phyloP scores from a whole-genome alignment of 37 sponge, comb jelly and placozoan species.

The Hormiphora californensis region DNA sequence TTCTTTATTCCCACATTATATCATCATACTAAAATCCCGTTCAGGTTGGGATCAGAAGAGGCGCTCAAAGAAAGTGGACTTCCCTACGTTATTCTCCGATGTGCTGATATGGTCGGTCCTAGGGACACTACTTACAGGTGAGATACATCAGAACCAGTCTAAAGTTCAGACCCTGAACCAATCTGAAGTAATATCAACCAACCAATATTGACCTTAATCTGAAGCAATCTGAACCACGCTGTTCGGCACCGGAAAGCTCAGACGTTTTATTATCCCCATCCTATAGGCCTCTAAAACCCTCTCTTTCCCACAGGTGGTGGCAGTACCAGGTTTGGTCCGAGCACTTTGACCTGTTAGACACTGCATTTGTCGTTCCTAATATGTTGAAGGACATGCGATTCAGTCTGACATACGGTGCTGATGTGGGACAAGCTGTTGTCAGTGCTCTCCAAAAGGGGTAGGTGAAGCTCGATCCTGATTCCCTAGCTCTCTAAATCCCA shows the following conservation, averaged over 20 bases:
- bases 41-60: constrained; percentile 43
- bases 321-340: constrained; percentile 52
- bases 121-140: constrained; percentile 27
- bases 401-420: constrained; percentile 49
- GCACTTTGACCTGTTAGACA: background rate
- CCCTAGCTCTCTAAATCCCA: too few relatives aligned
- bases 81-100: constrained; percentile 35
- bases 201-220: too few relatives aligned
- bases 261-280: too few relatives aligned
- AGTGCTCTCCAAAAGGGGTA: background rate
- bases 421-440: constrained; percentile 25
- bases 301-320: constrained; percentile 45
- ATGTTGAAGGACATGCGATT: background rate
- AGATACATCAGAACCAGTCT: too few relatives aligned
- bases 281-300: too few relatives aligned
- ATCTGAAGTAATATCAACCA: too few relatives aligned
- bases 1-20: too few relatives aligned
- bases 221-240: too few relatives aligned
- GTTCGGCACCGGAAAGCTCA: too few relatives aligned
- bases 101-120: constrained; percentile 27
- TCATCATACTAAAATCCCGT: too few relatives aligned
- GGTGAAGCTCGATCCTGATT: too few relatives aligned
- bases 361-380: background rate
- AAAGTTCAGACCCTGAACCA: too few relatives aligned
- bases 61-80: constrained; percentile 15